These are phyloP conservation scores for Antedon mediterranea DNA, from an alignment of 53 echinoderm and acorn worm species.

Conservation along the genomic window DNA sequence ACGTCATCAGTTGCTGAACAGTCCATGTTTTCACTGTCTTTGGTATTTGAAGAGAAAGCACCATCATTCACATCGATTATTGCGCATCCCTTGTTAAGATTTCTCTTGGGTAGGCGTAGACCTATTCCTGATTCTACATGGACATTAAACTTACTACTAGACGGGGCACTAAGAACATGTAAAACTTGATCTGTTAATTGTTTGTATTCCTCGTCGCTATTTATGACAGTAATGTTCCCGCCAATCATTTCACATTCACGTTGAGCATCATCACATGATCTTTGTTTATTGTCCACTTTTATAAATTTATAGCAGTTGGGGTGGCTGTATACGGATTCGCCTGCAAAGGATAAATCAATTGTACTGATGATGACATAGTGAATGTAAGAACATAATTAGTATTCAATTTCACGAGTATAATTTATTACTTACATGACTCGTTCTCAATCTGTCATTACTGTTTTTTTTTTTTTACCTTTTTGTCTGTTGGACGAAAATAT, in stretches of 20 bases:
- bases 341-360: too few relatives aligned
- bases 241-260: neutral
- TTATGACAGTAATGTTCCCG: neutral
- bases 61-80: neutral
- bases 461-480: too few relatives aligned
- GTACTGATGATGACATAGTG: too few relatives aligned
- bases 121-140: too few relatives aligned
- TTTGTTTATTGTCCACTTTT: neutral
- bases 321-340: neutral
- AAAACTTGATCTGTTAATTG: neutral
- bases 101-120: neutral
- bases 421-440: too few relatives aligned
- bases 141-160: neutral
- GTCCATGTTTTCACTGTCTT: neutral
- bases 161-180: neutral
- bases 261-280: neutral
- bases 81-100: neutral
- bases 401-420: too few relatives aligned
- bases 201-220: neutral
- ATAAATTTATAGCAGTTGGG: neutral
- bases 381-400: too few relatives aligned
- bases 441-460: too few relatives aligned
- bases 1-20: neutral
- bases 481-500: too few relatives aligned
- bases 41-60: neutral